A percentile compares a stretch with the other conserved stretches of the same genome.
Evolutionary conservation across 1,140 invertebrate species (phyloP).

Genomic region (Cataglyphis hispanica): DNA sequence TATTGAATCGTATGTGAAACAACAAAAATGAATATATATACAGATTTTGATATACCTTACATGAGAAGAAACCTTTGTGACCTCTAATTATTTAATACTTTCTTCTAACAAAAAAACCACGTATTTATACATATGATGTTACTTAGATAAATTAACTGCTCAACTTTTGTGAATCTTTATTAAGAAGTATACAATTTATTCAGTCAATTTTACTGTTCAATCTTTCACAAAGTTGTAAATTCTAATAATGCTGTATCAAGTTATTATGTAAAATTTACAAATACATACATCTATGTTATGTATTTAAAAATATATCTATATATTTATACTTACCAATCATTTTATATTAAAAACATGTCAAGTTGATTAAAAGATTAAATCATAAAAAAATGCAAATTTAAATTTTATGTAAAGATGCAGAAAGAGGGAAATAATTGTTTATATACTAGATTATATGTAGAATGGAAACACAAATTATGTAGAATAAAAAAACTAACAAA

Average conservation of each 20-base stretch:
- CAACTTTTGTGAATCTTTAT: constrained; percentile 41
- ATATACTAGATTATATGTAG: neutral
- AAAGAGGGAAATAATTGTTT: neutral
- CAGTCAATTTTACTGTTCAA: neutral
- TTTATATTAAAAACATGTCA: no score
- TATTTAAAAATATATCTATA: neutral
- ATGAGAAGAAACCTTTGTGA: constrained; percentile 8
- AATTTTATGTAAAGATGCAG: neutral
- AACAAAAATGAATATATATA: neutral
- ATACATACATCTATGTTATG: constrained; percentile 7
- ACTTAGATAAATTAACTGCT: constrained; percentile 20
- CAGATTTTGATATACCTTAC: neutral
- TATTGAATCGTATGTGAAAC: constrained; percentile 84
- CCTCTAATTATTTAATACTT: constrained; percentile 13
- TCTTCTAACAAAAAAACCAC: constrained; percentile 12
- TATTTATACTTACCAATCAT: neutral
- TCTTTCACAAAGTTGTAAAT: constrained; percentile 47
- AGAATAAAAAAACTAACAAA: no score
- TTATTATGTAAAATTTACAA: constrained; percentile 6
- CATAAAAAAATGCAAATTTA: neutral
- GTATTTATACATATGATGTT: neutral
- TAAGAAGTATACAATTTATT: constrained; percentile 29
- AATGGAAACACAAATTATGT: no score
- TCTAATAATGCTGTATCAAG: constrained; percentile 17
- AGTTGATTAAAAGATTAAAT: neutral